Percentiles rank a stretch among this genome's conserved stretches.
Conservation (phyloP, 2,797 vertebrate species). For the Fratercula arctica region DNA sequence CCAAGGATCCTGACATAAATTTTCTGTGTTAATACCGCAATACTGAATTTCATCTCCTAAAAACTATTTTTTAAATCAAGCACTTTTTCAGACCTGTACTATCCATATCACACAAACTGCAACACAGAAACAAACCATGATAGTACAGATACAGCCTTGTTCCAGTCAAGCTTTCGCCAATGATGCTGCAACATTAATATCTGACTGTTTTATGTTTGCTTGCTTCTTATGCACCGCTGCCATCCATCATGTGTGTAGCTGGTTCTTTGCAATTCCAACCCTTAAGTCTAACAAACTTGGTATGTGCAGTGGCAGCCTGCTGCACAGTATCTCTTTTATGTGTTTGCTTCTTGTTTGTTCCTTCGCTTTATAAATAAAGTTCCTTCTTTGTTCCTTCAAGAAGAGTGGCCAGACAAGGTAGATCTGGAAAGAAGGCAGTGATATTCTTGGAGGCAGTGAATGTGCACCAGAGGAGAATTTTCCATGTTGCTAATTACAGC, state of each 20-base stretch:
- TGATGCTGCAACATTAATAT: background rate
- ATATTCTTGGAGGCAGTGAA: background rate
- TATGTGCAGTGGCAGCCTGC: background rate
- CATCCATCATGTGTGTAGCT: background rate
- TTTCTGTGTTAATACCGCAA: background rate
- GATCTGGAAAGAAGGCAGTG: background rate
- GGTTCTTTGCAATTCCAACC: background rate
- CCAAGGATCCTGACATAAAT: background rate
- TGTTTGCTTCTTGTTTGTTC: background rate
- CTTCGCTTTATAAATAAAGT: no score
- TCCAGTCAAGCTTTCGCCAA: background rate
- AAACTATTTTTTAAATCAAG: background rate
- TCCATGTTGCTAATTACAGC: background rate
- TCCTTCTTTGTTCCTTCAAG: background rate
- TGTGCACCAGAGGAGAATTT: background rate
- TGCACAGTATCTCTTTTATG: fast-evolving
- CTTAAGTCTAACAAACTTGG: background rate
- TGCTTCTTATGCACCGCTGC: background rate
- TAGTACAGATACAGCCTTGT: background rate
- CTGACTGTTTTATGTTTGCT: background rate
- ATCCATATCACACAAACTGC: background rate
- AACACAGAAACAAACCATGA: background rate
- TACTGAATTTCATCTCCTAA: background rate
- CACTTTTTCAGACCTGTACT: background rate
- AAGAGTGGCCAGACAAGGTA: background rate